Percentiles rank a stretch among this genome's conserved stretches.
These are phyloP conservation scores for Drosophila neutralis DNA, from an alignment of 2,888 invertebrate species.

Conservation along the genomic window DNA sequence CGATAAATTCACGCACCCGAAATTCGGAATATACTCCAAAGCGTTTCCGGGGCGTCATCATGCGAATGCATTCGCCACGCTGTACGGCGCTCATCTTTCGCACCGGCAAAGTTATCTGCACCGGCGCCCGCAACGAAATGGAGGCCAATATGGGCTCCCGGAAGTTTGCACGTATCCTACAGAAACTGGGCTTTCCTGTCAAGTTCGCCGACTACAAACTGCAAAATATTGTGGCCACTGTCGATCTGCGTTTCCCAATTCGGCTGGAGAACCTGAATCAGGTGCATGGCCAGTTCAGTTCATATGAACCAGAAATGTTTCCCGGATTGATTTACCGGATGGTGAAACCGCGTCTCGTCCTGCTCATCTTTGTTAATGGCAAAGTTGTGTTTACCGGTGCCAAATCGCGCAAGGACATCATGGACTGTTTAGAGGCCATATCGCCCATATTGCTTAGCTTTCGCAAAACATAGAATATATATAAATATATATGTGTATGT, in stretches of 20 bases:
- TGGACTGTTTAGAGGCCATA: slow-evolving; percentile 97
- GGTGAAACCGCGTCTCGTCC: slow-evolving; percentile 97
- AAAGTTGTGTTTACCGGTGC: slow-evolving; percentile 98
- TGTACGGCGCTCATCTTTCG: slow-evolving; percentile 90
- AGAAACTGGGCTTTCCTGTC: slow-evolving; percentile 91
- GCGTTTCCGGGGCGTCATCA: slow-evolving; percentile 92
- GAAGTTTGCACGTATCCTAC: slow-evolving; percentile 93
- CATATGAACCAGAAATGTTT: slow-evolving; percentile 99
- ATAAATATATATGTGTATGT: neutral
- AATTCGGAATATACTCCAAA: slow-evolving; percentile 94
- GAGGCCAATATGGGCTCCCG: slow-evolving; percentile 91
- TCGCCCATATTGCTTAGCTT: slow-evolving; percentile 98
- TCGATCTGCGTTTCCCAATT: slow-evolving; percentile 90
- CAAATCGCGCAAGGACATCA: slow-evolving; percentile 95
- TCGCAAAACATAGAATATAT: slow-evolving; percentile 88
- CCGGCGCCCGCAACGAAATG: slow-evolving; percentile 91
- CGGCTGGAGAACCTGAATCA: slow-evolving; percentile 90
- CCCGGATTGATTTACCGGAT: slow-evolving; percentile 99
- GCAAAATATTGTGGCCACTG: slow-evolving; percentile 91
- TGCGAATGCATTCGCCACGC: slow-evolving; percentile 92
- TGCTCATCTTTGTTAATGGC: slow-evolving; percentile 99
- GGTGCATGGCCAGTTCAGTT: slow-evolving; percentile 91
- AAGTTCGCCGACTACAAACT: slow-evolving; percentile 92
- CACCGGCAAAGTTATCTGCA: slow-evolving; percentile 93
- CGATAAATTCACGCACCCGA: slow-evolving; percentile 91